Conservation (phyloP, 2,113 vertebrate genomes). For the Prunella fulvescens region DNA sequence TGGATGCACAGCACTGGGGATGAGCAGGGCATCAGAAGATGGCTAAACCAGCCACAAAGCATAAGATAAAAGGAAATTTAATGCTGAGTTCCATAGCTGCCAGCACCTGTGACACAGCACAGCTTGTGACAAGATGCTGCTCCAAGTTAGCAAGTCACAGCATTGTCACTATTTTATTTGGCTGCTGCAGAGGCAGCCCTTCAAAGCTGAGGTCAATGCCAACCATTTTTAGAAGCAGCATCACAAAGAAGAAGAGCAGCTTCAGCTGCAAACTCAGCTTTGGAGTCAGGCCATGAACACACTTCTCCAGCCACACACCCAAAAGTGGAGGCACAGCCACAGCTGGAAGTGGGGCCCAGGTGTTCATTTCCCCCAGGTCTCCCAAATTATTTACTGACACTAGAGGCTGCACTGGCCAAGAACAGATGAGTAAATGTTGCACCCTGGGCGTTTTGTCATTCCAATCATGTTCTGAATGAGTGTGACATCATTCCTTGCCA, state of each 20-base stretch:
- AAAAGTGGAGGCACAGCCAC: not conserved
- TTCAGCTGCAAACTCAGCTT: constrained; percentile 16
- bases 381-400: not conserved
- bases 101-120: not conserved
- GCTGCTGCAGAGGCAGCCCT: not conserved
- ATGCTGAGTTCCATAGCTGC: not conserved
- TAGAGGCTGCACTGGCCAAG: not conserved
- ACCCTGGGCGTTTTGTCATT: not conserved
- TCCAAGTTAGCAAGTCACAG: not conserved
- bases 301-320: not conserved
- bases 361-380: not conserved
- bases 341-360: not conserved
- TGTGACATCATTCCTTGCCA: not conserved
- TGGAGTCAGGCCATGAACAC: not conserved
- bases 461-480: not conserved
- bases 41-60: not conserved
- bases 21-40: not conserved
- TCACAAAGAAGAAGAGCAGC: not conserved
- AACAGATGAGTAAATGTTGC: not conserved
- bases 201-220: constrained; percentile 5
- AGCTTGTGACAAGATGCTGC: not conserved
- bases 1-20: not conserved
- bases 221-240: not conserved
- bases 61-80: not conserved
- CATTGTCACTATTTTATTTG: not conserved